phyloP scores from a whole-genome alignment of 2,888 invertebrate species.

The Rosalia funebris region DNA sequence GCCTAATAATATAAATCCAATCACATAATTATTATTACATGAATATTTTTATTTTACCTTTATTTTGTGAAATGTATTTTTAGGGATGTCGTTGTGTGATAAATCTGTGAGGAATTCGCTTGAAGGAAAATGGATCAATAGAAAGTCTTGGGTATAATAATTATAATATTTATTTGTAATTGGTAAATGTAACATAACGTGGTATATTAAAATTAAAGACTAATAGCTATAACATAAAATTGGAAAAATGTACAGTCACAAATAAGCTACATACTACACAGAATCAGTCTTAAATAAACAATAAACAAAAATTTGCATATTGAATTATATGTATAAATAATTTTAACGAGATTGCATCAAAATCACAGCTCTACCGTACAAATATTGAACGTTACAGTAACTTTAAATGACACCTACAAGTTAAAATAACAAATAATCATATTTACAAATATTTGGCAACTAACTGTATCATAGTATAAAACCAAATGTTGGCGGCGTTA shows the following conservation, averaged over 20 bases:
- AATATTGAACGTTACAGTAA: slow-evolving; percentile 40
- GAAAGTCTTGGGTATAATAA: slow-evolving; percentile 30
- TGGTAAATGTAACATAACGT: slow-evolving; percentile 31
- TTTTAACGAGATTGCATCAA: slow-evolving; percentile 30
- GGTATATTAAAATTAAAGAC: slow-evolving; percentile 48
- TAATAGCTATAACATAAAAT: slow-evolving; percentile 38
- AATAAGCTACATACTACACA: slow-evolving; percentile 44
- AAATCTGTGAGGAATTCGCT: no score
- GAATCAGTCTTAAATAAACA: slow-evolving; percentile 45
- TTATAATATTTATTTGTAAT: slow-evolving; percentile 51
- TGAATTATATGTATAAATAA: slow-evolving; percentile 37
- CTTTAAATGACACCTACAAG: slow-evolving; percentile 39
- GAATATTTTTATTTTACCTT: no score
- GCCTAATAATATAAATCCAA: no score
- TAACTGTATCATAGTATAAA: slow-evolving; percentile 33
- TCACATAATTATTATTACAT: no score
- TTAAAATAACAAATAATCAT: slow-evolving; percentile 41
- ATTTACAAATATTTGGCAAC: slow-evolving; percentile 43
- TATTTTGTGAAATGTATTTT: no score
- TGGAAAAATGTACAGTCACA: slow-evolving; percentile 39
- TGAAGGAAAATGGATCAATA: neutral
- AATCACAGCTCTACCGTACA: slow-evolving; percentile 42
- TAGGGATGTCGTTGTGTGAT: no score
- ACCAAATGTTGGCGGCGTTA: slow-evolving; percentile 33
- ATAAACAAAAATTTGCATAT: slow-evolving; percentile 43